Base-by-base conservation (phyloP, 1,140 invertebrate genomes). In the Zophobas morio region DNA sequence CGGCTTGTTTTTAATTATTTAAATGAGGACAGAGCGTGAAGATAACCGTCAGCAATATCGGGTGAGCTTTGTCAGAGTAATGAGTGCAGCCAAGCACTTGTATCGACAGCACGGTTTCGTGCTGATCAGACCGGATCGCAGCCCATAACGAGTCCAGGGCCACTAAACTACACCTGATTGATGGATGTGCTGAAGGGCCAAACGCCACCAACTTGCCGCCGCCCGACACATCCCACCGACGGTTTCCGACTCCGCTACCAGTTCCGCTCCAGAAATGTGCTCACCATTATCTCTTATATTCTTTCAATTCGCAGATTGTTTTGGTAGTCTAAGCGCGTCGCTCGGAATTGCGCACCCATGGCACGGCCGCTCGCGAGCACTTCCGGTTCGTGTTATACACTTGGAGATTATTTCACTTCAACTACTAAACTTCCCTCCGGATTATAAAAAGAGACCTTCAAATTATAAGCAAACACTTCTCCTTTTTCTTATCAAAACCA, bases 221-320 rank as follows among this genome's bases (percentile, higher is more conserved):
- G 36, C 54, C 70, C 70, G 51, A 72, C 51, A 66, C 47, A 57
- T 20, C 71, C 71, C 6, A 36, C 35, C 39, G 39, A 42, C 47
- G 32, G 71, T 56, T 56, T 54, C 35, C 35, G 34, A 74, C 51
- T 74, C 56, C 34, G 34, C 36, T 60, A 20, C 37, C 46, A 34
- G 37, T 57, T 74, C 72, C 72, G 60, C 39, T 74, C 39, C 36
- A 42, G 54, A 53, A 74, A 74, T 74, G 56, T 74, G 53, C 37
- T 57, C 33, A 34, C 72, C 49, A 73, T 54, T 73, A 56, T 73
- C 49, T 42, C 54, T 73, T 74, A 57, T 57, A 74, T 74, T 74
- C 72, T 74, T 74, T 74, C 53, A 56, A 74, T 74, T 74, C 72
- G 72, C 51, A 72, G 72, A 74, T 74, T 74, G 72, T 74, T 74